These are phyloP conservation scores for Drosophila meridiana DNA, from an alignment of 2,888 invertebrate genomes.

Conservation along the genomic window DNA sequence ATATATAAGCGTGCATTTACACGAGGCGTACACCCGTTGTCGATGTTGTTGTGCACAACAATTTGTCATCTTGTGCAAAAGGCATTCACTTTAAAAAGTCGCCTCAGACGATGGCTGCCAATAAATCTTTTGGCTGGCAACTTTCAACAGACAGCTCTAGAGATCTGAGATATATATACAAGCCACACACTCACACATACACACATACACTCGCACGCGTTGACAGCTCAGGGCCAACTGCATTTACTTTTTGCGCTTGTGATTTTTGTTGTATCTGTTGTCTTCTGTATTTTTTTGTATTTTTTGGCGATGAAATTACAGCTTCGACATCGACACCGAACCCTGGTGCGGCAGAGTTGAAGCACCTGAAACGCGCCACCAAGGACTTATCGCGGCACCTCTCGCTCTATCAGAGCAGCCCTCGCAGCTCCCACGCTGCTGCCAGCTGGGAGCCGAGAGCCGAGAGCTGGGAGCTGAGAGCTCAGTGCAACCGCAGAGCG, in stretches of 20 bases:
- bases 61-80: constrained; percentile 71
- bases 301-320: constrained; percentile 74
- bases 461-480: constrained; percentile 10
- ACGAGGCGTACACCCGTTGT: constrained; percentile 8
- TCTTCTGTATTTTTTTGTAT: constrained; percentile 12
- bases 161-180: constrained; percentile 42
- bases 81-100: constrained; percentile 76
- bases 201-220: constrained; percentile 28
- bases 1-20: constrained; percentile 2
- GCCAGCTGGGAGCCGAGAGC: constrained; percentile 7
- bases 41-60: constrained; percentile 33
- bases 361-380: constrained; percentile 71
- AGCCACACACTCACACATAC: constrained; percentile 20
- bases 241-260: constrained; percentile 68
- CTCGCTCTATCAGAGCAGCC: constrained; percentile 5
- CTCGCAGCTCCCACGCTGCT: constrained; percentile 1
- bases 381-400: constrained; percentile 61
- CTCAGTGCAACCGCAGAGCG: constrained; percentile 67
- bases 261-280: constrained; percentile 15
- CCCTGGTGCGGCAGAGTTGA: constrained; percentile 59
- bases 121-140: constrained; percentile 71
- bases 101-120: constrained; percentile 64
- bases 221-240: constrained; percentile 80
- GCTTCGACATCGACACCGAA: constrained; percentile 45
- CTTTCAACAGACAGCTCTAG: constrained; percentile 62